phyloP scores from a whole-genome alignment of 2,113 vertebrate species.

The Conger conger region DNA sequence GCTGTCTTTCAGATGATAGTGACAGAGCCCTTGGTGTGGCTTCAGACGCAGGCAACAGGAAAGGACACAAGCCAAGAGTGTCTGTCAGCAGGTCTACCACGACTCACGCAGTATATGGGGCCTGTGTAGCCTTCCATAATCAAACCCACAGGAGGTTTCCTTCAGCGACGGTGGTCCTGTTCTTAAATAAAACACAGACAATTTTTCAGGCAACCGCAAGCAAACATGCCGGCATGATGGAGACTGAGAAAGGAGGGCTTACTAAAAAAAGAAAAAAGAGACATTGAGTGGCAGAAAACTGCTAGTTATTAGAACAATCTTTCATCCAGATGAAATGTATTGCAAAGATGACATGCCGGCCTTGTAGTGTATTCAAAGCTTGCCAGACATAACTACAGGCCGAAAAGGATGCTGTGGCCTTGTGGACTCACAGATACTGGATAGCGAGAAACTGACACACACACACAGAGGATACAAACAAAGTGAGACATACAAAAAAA shows the following conservation, averaged over 20 bases:
- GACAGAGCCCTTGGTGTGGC: conserved; percentile 46
- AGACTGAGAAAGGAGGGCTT: conserved; percentile 52
- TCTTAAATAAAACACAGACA: conserved; percentile 73
- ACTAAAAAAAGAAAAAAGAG: conserved; percentile 23
- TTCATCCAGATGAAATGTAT: conserved; percentile 32
- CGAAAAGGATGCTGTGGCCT: conserved; percentile 39
- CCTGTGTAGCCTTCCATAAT: conserved; percentile 19
- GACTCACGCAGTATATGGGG: conserved; percentile 13
- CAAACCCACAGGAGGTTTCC: conserved; percentile 60
- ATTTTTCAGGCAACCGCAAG: conserved; percentile 60
- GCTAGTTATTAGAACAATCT: conserved; percentile 40
- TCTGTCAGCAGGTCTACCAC: conserved; percentile 53
- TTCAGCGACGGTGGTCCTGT: conserved; percentile 75
- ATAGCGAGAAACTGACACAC: conserved; percentile 38
- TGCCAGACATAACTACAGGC: conserved; percentile 46
- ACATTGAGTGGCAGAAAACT: not conserved
- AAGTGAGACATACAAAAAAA: conserved; percentile 27
- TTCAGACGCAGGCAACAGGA: conserved; percentile 36
- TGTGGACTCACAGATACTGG: conserved; percentile 35
- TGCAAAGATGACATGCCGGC: conserved; percentile 42
- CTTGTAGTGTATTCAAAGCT: conserved; percentile 41
- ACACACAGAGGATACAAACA: conserved; percentile 34
- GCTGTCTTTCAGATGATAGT: conserved; percentile 37
- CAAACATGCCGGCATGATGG: conserved; percentile 56
- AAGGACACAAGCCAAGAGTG: conserved; percentile 51